A percentile compares a stretch with the other conserved stretches of the same genome.
phyloP scores from a whole-genome alignment of 2,888 invertebrate species.

The Hemaris fuciformis region DNA sequence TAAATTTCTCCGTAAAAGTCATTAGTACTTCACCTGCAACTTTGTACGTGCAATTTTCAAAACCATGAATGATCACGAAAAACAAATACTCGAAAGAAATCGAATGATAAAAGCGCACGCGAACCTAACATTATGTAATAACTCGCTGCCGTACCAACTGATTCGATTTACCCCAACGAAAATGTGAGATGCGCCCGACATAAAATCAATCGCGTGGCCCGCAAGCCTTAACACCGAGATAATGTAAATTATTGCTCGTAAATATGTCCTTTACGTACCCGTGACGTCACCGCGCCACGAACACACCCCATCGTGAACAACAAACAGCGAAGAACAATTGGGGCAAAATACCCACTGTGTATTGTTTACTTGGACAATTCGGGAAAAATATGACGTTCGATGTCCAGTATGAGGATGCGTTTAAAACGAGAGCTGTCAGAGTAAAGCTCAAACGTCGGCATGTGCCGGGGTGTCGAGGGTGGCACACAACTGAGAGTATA shows the following conservation, averaged over 20 bases:
- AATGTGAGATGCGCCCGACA: constrained; percentile 76
- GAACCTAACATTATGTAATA: constrained; percentile 75
- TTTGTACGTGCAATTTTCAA: constrained; percentile 25
- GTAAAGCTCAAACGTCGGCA: constrained; percentile 70
- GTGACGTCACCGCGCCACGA: constrained; percentile 63
- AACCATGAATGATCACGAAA: constrained; percentile 24
- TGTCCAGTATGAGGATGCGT: constrained; percentile 61
- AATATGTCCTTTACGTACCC: constrained; percentile 79
- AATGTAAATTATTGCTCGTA: constrained; percentile 80
- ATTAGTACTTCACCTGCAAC: constrained; percentile 20
- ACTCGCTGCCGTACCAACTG: constrained; percentile 70
- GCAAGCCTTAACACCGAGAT: constrained; percentile 77
- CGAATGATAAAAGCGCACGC: constrained; percentile 62
- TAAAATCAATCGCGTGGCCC: constrained; percentile 79
- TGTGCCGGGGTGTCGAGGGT: constrained; percentile 50
- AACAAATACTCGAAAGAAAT: constrained; percentile 42
- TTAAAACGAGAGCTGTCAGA: constrained; percentile 78
- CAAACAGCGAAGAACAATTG: constrained; percentile 23
- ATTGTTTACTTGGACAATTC: constrained; percentile 9
- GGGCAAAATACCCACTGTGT: constrained; percentile 48
- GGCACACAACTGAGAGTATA: constrained; percentile 77
- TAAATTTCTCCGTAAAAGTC: background rate
- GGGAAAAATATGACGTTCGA: constrained; percentile 7
- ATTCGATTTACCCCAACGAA: constrained; percentile 76
- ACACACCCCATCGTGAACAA: constrained; percentile 1